phyloP scores from a whole-genome alignment of 1,140 invertebrate species.

The Chlorops oryzae region DNA sequence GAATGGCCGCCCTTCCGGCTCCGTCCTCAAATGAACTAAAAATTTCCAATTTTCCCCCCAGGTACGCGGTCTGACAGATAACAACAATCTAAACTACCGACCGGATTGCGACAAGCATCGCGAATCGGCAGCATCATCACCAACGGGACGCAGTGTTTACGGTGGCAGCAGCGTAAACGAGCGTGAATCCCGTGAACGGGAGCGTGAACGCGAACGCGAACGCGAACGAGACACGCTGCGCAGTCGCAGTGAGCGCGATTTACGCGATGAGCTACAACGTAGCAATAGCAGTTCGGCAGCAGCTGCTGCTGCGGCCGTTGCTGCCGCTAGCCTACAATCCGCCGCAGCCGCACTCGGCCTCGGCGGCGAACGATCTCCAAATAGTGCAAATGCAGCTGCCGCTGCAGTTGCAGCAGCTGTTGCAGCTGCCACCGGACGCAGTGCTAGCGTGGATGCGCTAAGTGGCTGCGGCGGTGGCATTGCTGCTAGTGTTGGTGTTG shows the following conservation, averaged over 20 bases:
- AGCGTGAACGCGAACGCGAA: slow-evolving; percentile 19
- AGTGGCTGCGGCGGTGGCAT: slow-evolving; percentile 20
- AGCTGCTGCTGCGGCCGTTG: slow-evolving; percentile 28
- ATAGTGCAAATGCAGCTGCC: slow-evolving; percentile 34
- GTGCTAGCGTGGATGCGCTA: slow-evolving; percentile 32
- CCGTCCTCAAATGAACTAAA: too few species aligned
- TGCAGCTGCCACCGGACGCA: slow-evolving; percentile 34
- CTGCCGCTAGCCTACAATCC: slow-evolving; percentile 30
- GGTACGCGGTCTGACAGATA: slow-evolving; percentile 75
- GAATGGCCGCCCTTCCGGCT: too few species aligned
- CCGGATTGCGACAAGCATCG: slow-evolving; percentile 42
- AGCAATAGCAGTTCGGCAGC: slow-evolving; percentile 41
- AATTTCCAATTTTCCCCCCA: slow-evolving; percentile 7
- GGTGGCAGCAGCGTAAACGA: slow-evolving; percentile 21
- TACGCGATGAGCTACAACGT: slow-evolving; percentile 41
- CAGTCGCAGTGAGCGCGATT: slow-evolving; percentile 36
- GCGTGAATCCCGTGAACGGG: slow-evolving; percentile 19
- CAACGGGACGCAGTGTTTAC: slow-evolving; percentile 36
- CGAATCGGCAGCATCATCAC: slow-evolving; percentile 39
- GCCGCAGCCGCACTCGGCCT: slow-evolving; percentile 34
- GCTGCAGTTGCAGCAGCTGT: slow-evolving; percentile 38
- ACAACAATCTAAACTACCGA: slow-evolving; percentile 61
- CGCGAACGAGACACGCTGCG: slow-evolving; percentile 36
- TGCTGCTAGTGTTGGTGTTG: neutral
- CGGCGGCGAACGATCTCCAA: slow-evolving; percentile 44